Conservation (phyloP, 2,888 invertebrate genomes). For the Megamerina dolium region DNA sequence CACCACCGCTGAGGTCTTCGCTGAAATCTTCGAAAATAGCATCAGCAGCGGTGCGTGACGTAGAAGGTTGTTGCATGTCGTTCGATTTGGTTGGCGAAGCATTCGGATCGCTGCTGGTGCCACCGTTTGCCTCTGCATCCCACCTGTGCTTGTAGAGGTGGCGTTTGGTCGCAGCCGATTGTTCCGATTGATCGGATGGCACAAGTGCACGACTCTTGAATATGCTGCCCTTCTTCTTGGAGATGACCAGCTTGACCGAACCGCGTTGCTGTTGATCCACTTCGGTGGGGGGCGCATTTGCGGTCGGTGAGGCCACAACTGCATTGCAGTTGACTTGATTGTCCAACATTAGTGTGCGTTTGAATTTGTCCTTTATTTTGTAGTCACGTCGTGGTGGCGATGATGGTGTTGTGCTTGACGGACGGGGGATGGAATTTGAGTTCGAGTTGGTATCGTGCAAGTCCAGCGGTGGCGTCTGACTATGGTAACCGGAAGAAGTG, state of each 20-base stretch:
- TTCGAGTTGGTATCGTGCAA: slow-evolving; percentile 25
- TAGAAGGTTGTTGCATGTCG: slow-evolving; percentile 13
- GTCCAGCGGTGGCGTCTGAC: slow-evolving; percentile 23
- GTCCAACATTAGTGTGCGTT: slow-evolving; percentile 43
- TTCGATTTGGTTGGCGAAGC: slow-evolving; percentile 20
- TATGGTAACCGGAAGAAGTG: background rate
- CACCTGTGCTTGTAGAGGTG: slow-evolving; percentile 86
- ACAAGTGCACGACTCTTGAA: slow-evolving; percentile 76
- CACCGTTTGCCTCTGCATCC: slow-evolving; percentile 63
- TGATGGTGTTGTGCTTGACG: slow-evolving; percentile 26
- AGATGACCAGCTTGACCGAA: slow-evolving; percentile 63
- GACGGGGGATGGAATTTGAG: slow-evolving; percentile 27
- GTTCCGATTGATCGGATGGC: slow-evolving; percentile 41
- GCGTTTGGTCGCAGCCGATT: slow-evolving; percentile 59
- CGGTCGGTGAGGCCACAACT: slow-evolving; percentile 21
- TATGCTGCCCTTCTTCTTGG: slow-evolving; percentile 82
- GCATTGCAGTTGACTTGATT: slow-evolving; percentile 30
- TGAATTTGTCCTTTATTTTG: slow-evolving; percentile 48
- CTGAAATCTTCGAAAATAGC: slow-evolving; percentile 40
- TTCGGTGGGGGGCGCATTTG: slow-evolving; percentile 12
- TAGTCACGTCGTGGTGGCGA: slow-evolving; percentile 42
- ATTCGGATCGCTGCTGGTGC: slow-evolving; percentile 31
- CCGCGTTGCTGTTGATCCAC: slow-evolving; percentile 49
- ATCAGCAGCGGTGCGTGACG: slow-evolving; percentile 28
- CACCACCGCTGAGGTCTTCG: slow-evolving; percentile 33